These are phyloP conservation scores for Liparis tanakae DNA, from an alignment of 2,797 vertebrate genomes.

Conservation along the genomic window DNA sequence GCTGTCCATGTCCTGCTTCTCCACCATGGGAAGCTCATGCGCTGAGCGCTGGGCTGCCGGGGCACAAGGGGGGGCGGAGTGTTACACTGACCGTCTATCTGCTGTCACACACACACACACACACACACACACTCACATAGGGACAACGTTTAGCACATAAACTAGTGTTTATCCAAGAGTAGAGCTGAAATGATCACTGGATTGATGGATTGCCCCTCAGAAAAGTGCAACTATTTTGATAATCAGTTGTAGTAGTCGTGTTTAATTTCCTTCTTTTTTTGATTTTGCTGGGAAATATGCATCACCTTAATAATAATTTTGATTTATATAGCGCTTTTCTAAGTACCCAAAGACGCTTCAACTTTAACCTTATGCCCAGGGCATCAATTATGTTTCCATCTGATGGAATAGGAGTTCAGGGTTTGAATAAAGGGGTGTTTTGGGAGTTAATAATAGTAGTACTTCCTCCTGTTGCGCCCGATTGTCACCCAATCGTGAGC, in stretches of 20 bases:
- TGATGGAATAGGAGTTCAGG: not conserved
- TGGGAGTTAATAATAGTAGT: not conserved
- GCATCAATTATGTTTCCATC: not conserved
- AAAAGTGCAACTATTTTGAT: not conserved
- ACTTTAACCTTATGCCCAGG: not conserved
- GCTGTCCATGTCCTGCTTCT: slow-evolving; percentile 92
- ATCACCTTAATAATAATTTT: too few species aligned
- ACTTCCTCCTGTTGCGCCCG: slow-evolving; percentile 3
- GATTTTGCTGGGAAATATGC: not conserved
- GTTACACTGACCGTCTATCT: slow-evolving; percentile 14
- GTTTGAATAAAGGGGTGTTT: not conserved
- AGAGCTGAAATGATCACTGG: not conserved
- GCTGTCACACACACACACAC: not conserved
- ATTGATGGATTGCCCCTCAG: not conserved
- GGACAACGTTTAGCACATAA: not conserved
- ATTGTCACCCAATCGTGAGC: not conserved
- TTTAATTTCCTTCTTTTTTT: not conserved
- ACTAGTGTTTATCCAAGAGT: not conserved
- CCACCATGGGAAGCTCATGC: slow-evolving; percentile 95
- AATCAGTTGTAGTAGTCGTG: not conserved
- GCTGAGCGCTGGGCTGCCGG: slow-evolving; percentile 93
- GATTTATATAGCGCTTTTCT: too few species aligned
- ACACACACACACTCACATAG: not conserved
- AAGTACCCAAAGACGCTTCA: too few species aligned
- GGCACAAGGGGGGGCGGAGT: slow-evolving; percentile 18